A percentile compares a stretch with the other conserved stretches of the same genome.
Conservation (phyloP, 2,797 vertebrate genomes). For the Coracias cyanogaster region DNA sequence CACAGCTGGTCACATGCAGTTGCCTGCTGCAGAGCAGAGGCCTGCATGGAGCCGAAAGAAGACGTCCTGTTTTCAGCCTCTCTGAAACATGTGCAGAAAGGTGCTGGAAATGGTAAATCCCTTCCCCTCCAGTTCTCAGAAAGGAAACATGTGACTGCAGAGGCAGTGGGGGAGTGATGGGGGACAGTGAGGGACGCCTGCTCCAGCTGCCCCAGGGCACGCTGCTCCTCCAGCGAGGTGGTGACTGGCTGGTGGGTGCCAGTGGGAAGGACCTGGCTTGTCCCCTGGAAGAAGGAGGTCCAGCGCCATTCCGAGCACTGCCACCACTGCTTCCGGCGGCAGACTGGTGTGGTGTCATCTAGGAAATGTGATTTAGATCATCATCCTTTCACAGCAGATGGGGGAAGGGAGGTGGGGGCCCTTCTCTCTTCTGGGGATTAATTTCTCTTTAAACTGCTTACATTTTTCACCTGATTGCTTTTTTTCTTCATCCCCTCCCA, state of each 20-base stretch:
- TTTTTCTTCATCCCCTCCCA: not conserved
- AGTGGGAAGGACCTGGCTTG: not conserved
- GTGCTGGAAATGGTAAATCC: not conserved
- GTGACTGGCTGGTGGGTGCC: accelerated
- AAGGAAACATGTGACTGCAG: not conserved
- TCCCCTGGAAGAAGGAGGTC: not conserved
- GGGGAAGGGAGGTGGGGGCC: slow-evolving; percentile 35
- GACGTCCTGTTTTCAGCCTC: not conserved
- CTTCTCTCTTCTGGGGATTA: slow-evolving; percentile 4
- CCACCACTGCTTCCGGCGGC: not conserved
- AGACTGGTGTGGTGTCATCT: not conserved
- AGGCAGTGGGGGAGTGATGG: not conserved
- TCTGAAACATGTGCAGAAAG: not conserved
- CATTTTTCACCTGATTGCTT: not conserved
- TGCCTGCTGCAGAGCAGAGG: not conserved
- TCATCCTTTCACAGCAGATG: slow-evolving; percentile 4
- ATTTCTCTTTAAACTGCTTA: not conserved
- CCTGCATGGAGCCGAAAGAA: accelerated
- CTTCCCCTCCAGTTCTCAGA: not conserved
- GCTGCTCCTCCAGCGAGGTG: not conserved
- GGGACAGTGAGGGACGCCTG: accelerated
- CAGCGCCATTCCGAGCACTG: not conserved
- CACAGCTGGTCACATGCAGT: not conserved
- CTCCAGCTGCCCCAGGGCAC: not conserved
- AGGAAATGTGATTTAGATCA: slow-evolving; percentile 53